A percentile compares a stretch with the other conserved stretches of the same genome.
These are phyloP conservation scores for Phortica magna DNA, from an alignment of 2,888 invertebrate genomes.

Conservation along the genomic window DNA sequence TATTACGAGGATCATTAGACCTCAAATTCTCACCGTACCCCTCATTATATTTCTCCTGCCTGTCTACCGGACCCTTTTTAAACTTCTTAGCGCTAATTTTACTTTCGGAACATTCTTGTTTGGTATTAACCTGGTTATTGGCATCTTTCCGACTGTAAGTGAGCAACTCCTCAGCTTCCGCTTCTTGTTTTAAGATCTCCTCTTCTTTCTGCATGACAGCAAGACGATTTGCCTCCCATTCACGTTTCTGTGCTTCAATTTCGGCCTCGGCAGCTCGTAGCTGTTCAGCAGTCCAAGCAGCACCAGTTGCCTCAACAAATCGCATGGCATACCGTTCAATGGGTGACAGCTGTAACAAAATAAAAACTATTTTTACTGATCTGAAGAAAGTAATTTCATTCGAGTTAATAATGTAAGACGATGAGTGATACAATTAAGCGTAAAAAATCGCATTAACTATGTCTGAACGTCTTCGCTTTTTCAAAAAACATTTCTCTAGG, in stretches of 20 bases:
- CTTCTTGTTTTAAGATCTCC: slow-evolving; percentile 81
- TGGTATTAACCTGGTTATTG: slow-evolving; percentile 89
- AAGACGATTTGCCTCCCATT: slow-evolving; percentile 91
- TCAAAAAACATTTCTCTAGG: slow-evolving; percentile 54
- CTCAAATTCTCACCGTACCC: slow-evolving; percentile 7
- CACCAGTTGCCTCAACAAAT: slow-evolving; percentile 91
- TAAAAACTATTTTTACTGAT: background rate
- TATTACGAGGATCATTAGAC: slow-evolving; percentile 44
- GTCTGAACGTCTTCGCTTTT: slow-evolving; percentile 73
- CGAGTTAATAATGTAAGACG: slow-evolving; percentile 63
- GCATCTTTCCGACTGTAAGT: slow-evolving; percentile 89
- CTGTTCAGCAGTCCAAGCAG: slow-evolving; percentile 90
- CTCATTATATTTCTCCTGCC: background rate
- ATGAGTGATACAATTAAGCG: slow-evolving; percentile 78
- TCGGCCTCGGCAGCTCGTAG: slow-evolving; percentile 92
- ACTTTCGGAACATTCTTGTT: slow-evolving; percentile 59
- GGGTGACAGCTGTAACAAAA: slow-evolving; percentile 87
- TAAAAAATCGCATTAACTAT: slow-evolving; percentile 73
- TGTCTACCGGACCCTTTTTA: slow-evolving; percentile 35
- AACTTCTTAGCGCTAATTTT: slow-evolving; percentile 44
- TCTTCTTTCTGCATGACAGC: slow-evolving; percentile 85
- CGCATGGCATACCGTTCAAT: slow-evolving; percentile 97
- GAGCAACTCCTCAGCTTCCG: slow-evolving; percentile 82
- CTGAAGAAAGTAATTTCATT: background rate
- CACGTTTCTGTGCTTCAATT: slow-evolving; percentile 89